Base-by-base conservation (phyloP, 2,888 invertebrate genomes). In the Acanthoscelides obtectus region DNA sequence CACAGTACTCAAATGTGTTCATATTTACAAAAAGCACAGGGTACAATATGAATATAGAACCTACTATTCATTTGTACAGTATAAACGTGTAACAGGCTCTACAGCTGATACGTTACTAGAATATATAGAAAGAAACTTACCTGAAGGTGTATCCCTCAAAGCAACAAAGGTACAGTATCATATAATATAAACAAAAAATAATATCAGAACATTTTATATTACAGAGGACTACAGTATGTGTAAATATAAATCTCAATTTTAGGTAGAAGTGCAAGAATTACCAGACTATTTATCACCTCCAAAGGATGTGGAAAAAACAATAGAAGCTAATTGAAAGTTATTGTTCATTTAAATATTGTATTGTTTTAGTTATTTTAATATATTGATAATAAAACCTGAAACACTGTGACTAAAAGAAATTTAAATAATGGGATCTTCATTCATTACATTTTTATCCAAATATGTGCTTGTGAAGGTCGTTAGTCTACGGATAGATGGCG, bases 1-100 rank as follows among this genome's bases (percentile, higher is more conserved):
- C 81, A 95, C 95, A 0, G 86, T 98, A 12, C 87, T 98, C 4
- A 94, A 94, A 83, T 94, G 95, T 67, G 94, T 94, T 63, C 95
- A 95, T 83, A 93, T 96, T 77, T 92, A 94, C 83, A 97, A 97
- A 84, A 98, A 98, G 81, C 97, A 98, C 85, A 90, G 92, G 82
- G 96, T 96, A 0, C 98, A 99, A 82, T 99, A 99, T 85, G 99
- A 99, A 87, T 90, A 93, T 20, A 89, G 99, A 78, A 99, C 99
- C 2, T 94, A 98, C 86, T 98, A 93, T 84, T 90, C 93, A 74
- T 93, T 93, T 80, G 88, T 98, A 81, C 91, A 94, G 80, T 90
- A 97, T 25, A 91, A 93, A 79, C 89, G 93, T 80, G 83, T 99
- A 17, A 99, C 99, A 0, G 97, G 96, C 0, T 98, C 98, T 2